A percentile compares a stretch with the other conserved stretches of the same genome.
Conservation (phyloP, 2,888 invertebrate species). For the Epinotia nisella region DNA sequence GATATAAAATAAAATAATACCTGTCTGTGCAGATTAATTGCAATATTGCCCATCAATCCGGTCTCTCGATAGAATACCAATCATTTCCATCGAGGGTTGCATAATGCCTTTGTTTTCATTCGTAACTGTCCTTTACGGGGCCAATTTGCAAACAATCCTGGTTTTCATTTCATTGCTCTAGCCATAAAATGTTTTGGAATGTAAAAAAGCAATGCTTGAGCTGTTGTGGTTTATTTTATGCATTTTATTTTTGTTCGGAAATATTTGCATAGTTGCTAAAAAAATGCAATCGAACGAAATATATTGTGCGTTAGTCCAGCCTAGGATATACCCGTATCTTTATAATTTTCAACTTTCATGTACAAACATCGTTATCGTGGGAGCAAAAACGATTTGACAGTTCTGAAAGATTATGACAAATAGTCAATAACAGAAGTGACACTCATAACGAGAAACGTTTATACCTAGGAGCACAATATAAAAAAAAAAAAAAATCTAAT, state of each 20-base stretch:
- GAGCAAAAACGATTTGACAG: too few species aligned
- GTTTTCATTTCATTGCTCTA: constrained; percentile 5
- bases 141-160: constrained; percentile 6
- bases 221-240: neutral
- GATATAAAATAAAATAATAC: constrained; percentile 6
- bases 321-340: too few species aligned
- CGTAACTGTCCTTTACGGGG: constrained; percentile 17
- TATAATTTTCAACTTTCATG: too few species aligned
- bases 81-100: constrained; percentile 16
- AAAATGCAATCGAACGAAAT: too few species aligned
- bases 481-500: too few species aligned
- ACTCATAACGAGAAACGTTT: too few species aligned
- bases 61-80: constrained; percentile 21
- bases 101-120: constrained; percentile 30
- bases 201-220: neutral
- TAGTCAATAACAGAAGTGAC: too few species aligned
- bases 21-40: constrained; percentile 15
- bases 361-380: too few species aligned
- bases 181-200: neutral
- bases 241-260: neutral
- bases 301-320: too few species aligned
- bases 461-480: too few species aligned
- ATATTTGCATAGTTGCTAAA: too few species aligned
- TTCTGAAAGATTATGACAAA: too few species aligned
- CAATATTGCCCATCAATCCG: constrained; percentile 26